Base-by-base conservation (phyloP, 2,888 invertebrate genomes). In the Metalampra italica region DNA sequence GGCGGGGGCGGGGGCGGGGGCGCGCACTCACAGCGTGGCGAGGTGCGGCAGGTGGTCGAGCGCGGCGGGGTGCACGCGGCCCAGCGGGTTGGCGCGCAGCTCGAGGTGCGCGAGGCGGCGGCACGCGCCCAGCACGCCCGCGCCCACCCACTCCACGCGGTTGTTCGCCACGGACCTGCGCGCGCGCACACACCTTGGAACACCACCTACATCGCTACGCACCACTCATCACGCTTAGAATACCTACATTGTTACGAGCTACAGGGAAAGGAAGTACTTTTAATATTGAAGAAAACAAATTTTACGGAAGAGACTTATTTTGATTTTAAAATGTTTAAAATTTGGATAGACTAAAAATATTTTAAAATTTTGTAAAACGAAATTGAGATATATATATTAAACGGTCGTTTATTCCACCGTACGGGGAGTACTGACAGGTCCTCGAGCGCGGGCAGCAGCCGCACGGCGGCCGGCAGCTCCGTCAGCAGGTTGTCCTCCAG, bases 151-250 rank as follows among this genome's bases (percentile, higher is more conserved):
- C 70, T 92, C 92, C 72, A 98, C 94, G 61, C 92, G 92, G 87
- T 98, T 98, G 76, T 94, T 93, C 29, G 95, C 94, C 74, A 97
- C 86, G 41, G 95, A 95, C 73, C 97, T 96, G 90, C 53, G 71
- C 62, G n/a, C 32, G 11, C 3, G 32, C 32, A 50, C 54, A 44
- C 46, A 40, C 11, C 46, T 50, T 50, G 51, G 38, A 44, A n/a
- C n/a, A n/a, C n/a, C n/a, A n/a, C 15, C 13, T 8, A n/a, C n/a
- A n/a, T n/a, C n/a, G n/a, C n/a, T n/a, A n/a, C n/a, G n/a, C n/a
- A n/a, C n/a, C n/a, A n/a, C n/a, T n/a, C n/a, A n/a, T n/a, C n/a
- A n/a, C n/a, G n/a, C n/a, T n/a, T n/a, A n/a, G n/a, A n/a, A n/a
- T n/a, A n/a, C n/a, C n/a, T n/a, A n/a, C n/a, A n/a, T n/a, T n/a